Conservation (phyloP, 2,113 vertebrate genomes). For the Dunckerocampus dactyliophorus region DNA sequence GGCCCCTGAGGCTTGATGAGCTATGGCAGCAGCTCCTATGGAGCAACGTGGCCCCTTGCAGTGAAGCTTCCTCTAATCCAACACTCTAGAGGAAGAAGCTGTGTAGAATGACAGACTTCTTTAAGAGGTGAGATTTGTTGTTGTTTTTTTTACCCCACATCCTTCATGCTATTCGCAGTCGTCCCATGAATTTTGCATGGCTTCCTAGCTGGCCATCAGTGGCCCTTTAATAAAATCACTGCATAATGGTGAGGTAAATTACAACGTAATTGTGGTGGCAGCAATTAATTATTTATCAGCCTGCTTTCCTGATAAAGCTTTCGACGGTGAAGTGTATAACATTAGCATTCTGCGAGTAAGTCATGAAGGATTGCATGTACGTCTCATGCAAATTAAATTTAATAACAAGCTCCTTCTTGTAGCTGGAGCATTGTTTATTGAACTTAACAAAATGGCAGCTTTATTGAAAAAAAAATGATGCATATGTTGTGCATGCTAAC, state of each 20-base stretch:
- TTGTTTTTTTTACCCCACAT: conserved; percentile 49
- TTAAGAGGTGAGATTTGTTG: conserved; percentile 55
- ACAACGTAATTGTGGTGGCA: conserved; percentile 58
- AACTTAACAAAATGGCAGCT: conserved; percentile 32
- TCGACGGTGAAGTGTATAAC: conserved; percentile 26
- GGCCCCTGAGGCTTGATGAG: conserved; percentile 44
- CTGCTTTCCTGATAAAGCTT: conserved; percentile 56
- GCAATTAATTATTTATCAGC: conserved; percentile 73
- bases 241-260: conserved; percentile 64
- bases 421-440: conserved; percentile 37
- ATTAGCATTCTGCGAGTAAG: conserved; percentile 53
- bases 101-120: conserved; percentile 45
- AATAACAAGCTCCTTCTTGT: conserved; percentile 27
- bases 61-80: conserved; percentile 55
- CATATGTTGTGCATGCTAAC: conserved; percentile 22
- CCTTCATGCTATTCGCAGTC: conserved; percentile 45
- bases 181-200: conserved; percentile 71
- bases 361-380: conserved; percentile 55
- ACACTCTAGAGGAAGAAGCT: conserved; percentile 30
- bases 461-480: conserved; percentile 38
- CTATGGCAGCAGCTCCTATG: conserved; percentile 43
- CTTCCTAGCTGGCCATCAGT: conserved; percentile 38
- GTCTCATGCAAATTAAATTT: conserved; percentile 61
- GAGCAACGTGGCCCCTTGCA: conserved; percentile 48
- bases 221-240: conserved; percentile 64